Percentiles rank a stretch among this genome's conserved stretches.
Evolutionary conservation across 2,888 invertebrate genomes (phyloP).

Genomic region (Auanema freiburgensis): DNA sequence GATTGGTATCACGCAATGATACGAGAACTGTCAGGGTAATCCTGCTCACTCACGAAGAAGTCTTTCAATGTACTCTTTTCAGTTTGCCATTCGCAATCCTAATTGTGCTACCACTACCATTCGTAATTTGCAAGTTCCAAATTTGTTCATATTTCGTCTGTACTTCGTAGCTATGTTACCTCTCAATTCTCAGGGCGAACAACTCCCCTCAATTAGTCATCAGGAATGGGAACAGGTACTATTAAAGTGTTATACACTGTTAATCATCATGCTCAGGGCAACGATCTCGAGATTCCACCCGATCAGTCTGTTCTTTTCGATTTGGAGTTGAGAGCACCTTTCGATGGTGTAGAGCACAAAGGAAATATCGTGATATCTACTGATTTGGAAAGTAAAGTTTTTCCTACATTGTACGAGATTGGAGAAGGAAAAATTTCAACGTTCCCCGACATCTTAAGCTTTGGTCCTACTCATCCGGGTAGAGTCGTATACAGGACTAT

Average conservation of each 20-base stretch:
- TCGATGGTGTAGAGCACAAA: conserved; percentile 62
- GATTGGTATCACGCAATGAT: conserved; percentile 69
- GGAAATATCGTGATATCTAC: conserved; percentile 33
- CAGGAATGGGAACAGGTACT: conserved; percentile 4
- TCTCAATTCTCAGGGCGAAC: neutral
- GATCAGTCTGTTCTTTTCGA: conserved; percentile 74
- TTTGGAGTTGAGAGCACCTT: conserved; percentile 75
- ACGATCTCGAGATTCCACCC: conserved; percentile 50
- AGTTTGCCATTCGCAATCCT: conserved; percentile 76
- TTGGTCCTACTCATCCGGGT: conserved; percentile 45
- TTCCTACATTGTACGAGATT: conserved; percentile 24
- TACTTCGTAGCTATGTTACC: conserved; percentile 4
- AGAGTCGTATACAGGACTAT: conserved; percentile 41
- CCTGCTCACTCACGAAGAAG: neutral
- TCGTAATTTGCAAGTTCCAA: conserved; percentile 60
- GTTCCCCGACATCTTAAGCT: conserved; percentile 72
- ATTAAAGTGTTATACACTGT: too few relatives aligned
- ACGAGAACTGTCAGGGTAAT: conserved; percentile 73
- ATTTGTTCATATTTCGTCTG: conserved; percentile 21
- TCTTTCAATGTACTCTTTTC: conserved; percentile 14
- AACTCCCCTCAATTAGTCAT: neutral
- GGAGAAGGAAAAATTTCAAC: conserved; percentile 72
- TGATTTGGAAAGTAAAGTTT: conserved; percentile 34
- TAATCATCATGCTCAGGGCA: conserved; percentile 23
- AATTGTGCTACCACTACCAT: conserved; percentile 77